Evolutionary conservation across 2,888 invertebrate species (phyloP), one percentile per base, ranked within the genome.

Genomic region (Lasioglossum vierecki): DNA sequence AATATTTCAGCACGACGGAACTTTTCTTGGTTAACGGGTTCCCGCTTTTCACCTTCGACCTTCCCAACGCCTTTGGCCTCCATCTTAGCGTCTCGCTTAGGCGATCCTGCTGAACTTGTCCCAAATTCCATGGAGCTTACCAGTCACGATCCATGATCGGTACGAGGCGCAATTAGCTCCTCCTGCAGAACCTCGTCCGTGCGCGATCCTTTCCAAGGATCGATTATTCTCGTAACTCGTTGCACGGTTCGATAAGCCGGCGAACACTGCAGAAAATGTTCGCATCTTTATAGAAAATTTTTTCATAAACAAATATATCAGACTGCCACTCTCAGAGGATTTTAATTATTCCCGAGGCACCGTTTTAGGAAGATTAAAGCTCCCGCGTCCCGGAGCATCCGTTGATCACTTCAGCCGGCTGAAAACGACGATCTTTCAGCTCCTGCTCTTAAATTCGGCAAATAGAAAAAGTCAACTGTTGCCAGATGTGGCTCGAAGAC

Each of bases 31-130:
- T 85, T 89, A 90, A 89, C 88, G 85, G 88, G 84, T 90, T 88
- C 88, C 85, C 83, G 80, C 82, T 83, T 71, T 57, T 90, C 85
- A 91, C 90, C 91, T 90, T 80, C 83, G 87, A 90, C 90, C 90
- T 90, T 86, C 81, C 18, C 70, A 74, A 80, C 82, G 76, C 83
- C 86, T 88, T 84, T 78, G 74, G 72, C 81, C 76, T 74, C 81
- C 82, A 81, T 80, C 79, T 72, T 22, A 70, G 49, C 84, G 63
- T 72, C 80, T 84, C 72, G 76, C 76, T 78, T 76, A 88, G 83
- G 26, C 86, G 74, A 79, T 85, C 85, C 83, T 78, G 83, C 73
- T 90, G 90, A 90, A 90, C 90, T 90, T 90, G 90, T 89, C 89
- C 89, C 88, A 86, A 86, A 90, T 90, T 89, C 90, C 83, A 66